A percentile compares a stretch with the other conserved stretches of the same genome.
Conservation (phyloP, 1,140 invertebrate species). For the Diabrotica undecimpunctata region DNA sequence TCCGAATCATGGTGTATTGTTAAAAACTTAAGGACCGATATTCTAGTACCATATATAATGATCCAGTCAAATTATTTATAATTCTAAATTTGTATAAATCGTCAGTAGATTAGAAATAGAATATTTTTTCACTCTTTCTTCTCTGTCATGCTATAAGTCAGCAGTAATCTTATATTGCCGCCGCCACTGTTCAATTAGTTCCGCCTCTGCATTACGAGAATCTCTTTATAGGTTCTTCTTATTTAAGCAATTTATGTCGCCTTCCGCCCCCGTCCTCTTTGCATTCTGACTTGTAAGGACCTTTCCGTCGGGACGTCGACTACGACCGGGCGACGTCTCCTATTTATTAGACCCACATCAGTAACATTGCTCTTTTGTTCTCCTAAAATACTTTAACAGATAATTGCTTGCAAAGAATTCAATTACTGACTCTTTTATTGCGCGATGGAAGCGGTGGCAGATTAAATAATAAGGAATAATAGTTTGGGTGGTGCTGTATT, state of each 20-base stretch:
- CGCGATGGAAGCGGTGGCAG: no score
- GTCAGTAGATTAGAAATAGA: no score
- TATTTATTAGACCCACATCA: conserved; percentile 2
- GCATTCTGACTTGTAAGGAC: no score
- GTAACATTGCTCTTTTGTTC: neutral
- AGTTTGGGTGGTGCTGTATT: no score
- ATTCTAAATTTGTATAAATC: no score
- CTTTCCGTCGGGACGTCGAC: neutral
- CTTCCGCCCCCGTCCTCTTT: neutral
- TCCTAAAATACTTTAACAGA: conserved; percentile 1
- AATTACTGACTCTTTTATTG: neutral
- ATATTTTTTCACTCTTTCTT: no score
- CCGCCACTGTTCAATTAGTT: neutral
- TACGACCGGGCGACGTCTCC: neutral
- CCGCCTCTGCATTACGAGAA: neutral
- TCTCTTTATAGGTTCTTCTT: conserved; percentile 2
- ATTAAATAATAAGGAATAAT: no score
- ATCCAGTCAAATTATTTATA: no score
- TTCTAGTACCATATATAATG: no score
- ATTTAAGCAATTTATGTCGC: neutral
- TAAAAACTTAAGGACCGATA: no score
- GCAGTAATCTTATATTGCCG: neutral
- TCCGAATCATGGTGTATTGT: no score
- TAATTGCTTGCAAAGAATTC: neutral
- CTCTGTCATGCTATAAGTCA: no score